These are phyloP conservation scores for Lymantria dispar DNA, from an alignment of 2,888 invertebrate genomes.

Conservation along the genomic window DNA sequence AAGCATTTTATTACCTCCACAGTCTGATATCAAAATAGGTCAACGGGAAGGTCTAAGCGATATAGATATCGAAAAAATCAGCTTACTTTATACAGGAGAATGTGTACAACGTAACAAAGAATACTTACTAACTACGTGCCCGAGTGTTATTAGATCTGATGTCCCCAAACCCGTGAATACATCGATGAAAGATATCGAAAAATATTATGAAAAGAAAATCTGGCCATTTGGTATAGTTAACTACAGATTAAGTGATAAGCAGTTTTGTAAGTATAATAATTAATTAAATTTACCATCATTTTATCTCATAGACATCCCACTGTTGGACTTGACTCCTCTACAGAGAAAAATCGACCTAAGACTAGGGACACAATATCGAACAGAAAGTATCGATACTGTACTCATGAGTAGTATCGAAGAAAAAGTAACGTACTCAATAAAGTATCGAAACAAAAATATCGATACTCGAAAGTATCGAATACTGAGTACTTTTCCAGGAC, in stretches of 20 bases:
- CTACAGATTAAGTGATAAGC: conserved; percentile 53
- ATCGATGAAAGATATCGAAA: conserved; percentile 41
- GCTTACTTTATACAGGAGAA: conserved; percentile 54
- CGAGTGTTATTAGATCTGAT: conserved; percentile 49
- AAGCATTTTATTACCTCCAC: background rate
- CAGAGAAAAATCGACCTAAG: too few relatives aligned
- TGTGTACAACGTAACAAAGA: conserved; percentile 61
- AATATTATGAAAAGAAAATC: conserved; percentile 56
- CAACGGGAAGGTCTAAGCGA: conserved; percentile 68
- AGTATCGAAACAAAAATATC: too few relatives aligned
- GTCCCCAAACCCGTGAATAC: conserved; percentile 5
- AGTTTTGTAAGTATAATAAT: conserved; percentile 58
- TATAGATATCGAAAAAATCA: conserved; percentile 60
- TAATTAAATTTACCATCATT: too few relatives aligned
- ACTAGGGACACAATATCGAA: too few relatives aligned
- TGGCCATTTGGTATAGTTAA: conserved; percentile 64
- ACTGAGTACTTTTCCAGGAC: too few relatives aligned
- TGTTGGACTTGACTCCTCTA: too few relatives aligned
- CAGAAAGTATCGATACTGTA: too few relatives aligned
- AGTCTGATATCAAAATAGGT: conserved; percentile 56
- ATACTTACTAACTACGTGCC: conserved; percentile 65
- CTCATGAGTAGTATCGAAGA: too few relatives aligned
- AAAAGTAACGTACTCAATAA: too few relatives aligned
- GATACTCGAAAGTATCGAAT: too few relatives aligned
- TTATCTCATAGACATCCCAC: too few relatives aligned